These are phyloP conservation scores for Camponotus fellah DNA, from an alignment of 2,888 invertebrate species.

Conservation along the genomic window DNA sequence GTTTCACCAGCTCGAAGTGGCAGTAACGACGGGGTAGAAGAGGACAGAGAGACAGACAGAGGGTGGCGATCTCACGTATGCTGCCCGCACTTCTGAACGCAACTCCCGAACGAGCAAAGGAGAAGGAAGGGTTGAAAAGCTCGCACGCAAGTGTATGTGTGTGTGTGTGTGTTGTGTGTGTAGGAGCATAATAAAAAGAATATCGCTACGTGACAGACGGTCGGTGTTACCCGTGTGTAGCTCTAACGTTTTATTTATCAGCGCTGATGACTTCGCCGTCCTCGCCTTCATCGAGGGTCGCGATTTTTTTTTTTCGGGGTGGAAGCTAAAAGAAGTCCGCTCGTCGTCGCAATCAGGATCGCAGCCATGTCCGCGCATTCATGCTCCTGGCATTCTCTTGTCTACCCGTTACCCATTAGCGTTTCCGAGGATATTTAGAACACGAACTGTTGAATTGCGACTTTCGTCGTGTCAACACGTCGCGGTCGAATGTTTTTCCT, in stretches of 20 bases:
- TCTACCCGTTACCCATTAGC: constrained; percentile 16
- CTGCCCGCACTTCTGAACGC: constrained; percentile 64
- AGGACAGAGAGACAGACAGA: constrained; percentile 49
- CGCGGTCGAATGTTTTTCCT: neutral
- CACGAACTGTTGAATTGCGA: constrained; percentile 27
- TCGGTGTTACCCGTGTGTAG: constrained; percentile 70
- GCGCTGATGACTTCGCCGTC: constrained; percentile 82
- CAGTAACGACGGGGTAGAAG: constrained; percentile 42
- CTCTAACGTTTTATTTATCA: constrained; percentile 84
- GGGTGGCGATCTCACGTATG: constrained; percentile 64
- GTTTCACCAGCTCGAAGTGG: constrained; percentile 67
- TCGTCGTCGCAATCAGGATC: constrained; percentile 63
- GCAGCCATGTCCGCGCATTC: constrained; percentile 32
- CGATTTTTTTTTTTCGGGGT: constrained; percentile 54
- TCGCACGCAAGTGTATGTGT: neutral
- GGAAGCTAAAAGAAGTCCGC: constrained; percentile 66
- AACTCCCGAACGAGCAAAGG: constrained; percentile 71
- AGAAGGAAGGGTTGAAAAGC: constrained; percentile 58
- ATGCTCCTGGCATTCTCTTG: neutral
- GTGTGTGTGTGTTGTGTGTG: constrained; percentile 49
- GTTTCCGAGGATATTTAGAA: constrained; percentile 13
- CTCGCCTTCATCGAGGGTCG: constrained; percentile 67
- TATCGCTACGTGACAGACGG: constrained; percentile 74
- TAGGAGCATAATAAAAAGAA: constrained; percentile 76
- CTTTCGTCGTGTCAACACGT: neutral